Base-by-base conservation (phyloP, 1,140 invertebrate species). In the Atta texana region DNA sequence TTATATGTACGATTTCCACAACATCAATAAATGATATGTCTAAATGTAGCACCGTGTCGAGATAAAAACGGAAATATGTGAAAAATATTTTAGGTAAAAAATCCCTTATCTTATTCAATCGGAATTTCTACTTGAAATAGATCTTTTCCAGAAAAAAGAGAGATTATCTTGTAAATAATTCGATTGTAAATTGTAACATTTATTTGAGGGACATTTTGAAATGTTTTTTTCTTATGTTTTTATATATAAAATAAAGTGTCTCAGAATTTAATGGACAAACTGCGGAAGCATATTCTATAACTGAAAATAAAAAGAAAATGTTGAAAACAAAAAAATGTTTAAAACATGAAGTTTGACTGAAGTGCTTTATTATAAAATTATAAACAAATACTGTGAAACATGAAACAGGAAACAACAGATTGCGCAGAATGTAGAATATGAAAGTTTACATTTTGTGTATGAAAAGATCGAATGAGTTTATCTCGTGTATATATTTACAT, bases 161-260 rank as follows among this genome's bases (percentile, higher is more conserved):
- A 76, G 44, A 39, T 51, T 34, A 75, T 57, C 21, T 28, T n/a
- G 5, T 51, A 44, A 21, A 78, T 34, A 84, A 75, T 85, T 81
- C 51, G 39, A 61, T 90, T 68, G 66, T 63, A 88, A 90, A 66
- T 90, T 68, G 66, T 68, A 59, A 87, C 64, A 90, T 88, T 44
- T 82, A 88, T 88, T 87, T 85, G 64, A 80, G 76, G 39, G 10
- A 77, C 49, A 75, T 53, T 85, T 77, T 64, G 66, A 86, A 80
- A 91, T 86, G 55, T 80, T 53, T 66, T 24, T 49, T 12, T 49
- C 24, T 66, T 7, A n/a, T 18, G 6, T 31, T 31, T 34, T 31
- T 31, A 24, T 59, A 24, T 18, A 78, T 10, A 10, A 12, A 44
- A 10, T 44, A 44, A 8, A 39, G 34, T 39, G 34, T 44, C 2